Conservation (phyloP, 2,888 invertebrate genomes). For the Patella caerulea region DNA sequence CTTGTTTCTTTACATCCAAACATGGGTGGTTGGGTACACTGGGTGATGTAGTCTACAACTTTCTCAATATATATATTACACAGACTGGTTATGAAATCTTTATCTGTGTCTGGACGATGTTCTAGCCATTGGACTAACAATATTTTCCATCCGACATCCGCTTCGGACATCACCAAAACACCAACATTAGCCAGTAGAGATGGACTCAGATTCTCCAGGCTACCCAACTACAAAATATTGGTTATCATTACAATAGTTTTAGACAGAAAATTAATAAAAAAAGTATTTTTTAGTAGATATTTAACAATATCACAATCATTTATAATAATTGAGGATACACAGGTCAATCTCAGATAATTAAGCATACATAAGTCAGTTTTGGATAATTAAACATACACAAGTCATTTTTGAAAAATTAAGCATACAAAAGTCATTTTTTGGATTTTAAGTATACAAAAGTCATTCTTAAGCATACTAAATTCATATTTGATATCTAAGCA, state of each 20-base stretch:
- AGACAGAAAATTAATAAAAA: neutral
- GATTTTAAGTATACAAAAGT: too few relatives aligned
- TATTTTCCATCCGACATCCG: slow-evolving; percentile 69
- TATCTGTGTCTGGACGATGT: slow-evolving; percentile 59
- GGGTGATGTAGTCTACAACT: slow-evolving; percentile 55
- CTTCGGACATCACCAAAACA: slow-evolving; percentile 60
- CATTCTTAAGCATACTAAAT: too few relatives aligned
- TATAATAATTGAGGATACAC: too few relatives aligned
- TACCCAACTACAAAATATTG: slow-evolving; percentile 53
- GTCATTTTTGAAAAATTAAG: too few relatives aligned
- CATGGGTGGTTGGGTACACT: slow-evolving; percentile 58
- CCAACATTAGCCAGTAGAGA: slow-evolving; percentile 67
- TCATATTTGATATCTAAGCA: neutral
- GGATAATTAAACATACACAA: too few relatives aligned
- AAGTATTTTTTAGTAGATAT: neutral
- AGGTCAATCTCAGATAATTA: too few relatives aligned
- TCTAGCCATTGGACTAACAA: slow-evolving; percentile 68
- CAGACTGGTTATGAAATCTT: slow-evolving; percentile 57
- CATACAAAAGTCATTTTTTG: too few relatives aligned
- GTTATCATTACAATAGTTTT: neutral
- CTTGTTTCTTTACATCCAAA: slow-evolving; percentile 41
- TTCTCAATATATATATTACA: slow-evolving; percentile 64
- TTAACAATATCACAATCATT: neutral
- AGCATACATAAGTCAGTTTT: too few relatives aligned
- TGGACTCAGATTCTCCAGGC: slow-evolving; percentile 62